These are phyloP conservation scores for Crematogaster levior DNA, from an alignment of 2,888 invertebrate genomes.

Conservation along the genomic window DNA sequence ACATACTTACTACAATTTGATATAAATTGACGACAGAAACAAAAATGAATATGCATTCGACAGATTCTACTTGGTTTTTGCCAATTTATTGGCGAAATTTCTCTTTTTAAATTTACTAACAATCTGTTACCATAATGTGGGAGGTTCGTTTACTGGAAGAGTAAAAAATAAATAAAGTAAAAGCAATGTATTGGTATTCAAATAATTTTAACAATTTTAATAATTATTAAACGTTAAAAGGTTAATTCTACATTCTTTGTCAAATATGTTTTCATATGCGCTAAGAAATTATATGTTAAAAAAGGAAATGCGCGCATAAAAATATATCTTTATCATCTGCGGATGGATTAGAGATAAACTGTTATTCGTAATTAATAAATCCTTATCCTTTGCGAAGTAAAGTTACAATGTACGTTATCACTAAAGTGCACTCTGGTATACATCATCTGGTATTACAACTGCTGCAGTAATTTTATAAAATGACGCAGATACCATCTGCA, in stretches of 20 bases:
- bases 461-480: constrained; percentile 24
- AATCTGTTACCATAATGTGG: background rate
- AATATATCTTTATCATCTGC: background rate
- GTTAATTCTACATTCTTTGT: background rate
- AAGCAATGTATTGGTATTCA: background rate
- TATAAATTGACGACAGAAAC: background rate
- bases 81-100: background rate
- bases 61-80: background rate
- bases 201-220: constrained; percentile 9
- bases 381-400: background rate
- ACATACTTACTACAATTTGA: background rate
- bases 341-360: background rate
- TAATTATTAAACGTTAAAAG: background rate
- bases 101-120: background rate
- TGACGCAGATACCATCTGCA: constrained; percentile 21
- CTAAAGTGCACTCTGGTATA: background rate
- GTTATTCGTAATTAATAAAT: background rate
- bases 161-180: background rate
- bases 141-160: background rate
- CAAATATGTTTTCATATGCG: background rate
- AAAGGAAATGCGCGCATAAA: background rate
- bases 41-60: background rate
- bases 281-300: background rate
- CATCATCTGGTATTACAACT: background rate
- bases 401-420: background rate